Percentiles rank a stretch among this genome's conserved stretches.
Evolutionary conservation across 2,888 invertebrate species (phyloP).

Genomic region (Hemistola chrysoprasaria): DNA sequence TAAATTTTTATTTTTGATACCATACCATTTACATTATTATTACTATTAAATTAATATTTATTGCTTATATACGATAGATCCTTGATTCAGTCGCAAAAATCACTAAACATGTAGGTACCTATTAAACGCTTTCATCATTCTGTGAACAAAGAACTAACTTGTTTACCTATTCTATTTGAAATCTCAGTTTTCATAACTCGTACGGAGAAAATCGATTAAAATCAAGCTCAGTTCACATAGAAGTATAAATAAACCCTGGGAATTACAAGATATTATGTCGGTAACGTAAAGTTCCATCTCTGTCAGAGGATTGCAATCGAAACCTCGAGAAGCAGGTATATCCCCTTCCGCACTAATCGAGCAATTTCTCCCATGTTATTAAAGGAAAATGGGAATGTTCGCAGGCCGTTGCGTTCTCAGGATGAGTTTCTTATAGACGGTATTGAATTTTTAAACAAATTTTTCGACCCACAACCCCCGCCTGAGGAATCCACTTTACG

Average conservation of each 20-base stretch:
- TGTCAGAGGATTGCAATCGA: conserved; percentile 53
- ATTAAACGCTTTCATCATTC: too few species aligned
- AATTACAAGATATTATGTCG: conserved; percentile 5
- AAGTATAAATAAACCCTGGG: conserved; percentile 5
- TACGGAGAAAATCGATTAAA: too few species aligned
- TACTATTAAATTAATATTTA: too few species aligned
- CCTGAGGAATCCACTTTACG: conserved; percentile 60
- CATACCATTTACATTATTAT: too few species aligned
- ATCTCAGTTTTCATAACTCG: too few species aligned
- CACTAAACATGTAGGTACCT: too few species aligned
- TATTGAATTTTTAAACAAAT: conserved; percentile 80
- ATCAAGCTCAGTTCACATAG: not conserved
- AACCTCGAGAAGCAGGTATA: conserved; percentile 45
- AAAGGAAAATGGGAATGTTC: conserved; percentile 76
- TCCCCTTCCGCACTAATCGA: conserved; percentile 71
- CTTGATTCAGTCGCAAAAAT: too few species aligned
- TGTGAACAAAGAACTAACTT: too few species aligned
- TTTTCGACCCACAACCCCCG: conserved; percentile 61
- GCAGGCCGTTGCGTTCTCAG: conserved; percentile 73
- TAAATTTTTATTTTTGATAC: too few species aligned
- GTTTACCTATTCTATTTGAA: too few species aligned
- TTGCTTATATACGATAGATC: too few species aligned
- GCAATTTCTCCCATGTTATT: conserved; percentile 77
- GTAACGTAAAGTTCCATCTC: conserved; percentile 33
- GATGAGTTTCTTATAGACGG: conserved; percentile 76